Conservation (phyloP, 92 coral and sea anemone genomes). For the Palythoa grandiflora region DNA sequence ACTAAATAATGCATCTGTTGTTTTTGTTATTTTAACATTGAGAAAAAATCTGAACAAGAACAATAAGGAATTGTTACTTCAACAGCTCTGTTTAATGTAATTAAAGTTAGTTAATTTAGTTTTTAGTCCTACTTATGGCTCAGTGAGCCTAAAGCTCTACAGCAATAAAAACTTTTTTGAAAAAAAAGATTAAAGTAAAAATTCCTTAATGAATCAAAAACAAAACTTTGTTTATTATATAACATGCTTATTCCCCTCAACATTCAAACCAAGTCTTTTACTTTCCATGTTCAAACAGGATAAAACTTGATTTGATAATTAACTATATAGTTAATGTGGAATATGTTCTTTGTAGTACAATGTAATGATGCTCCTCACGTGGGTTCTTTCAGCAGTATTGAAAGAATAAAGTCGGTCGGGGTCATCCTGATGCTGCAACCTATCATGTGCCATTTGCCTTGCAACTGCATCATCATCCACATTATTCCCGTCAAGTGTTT, state of each 20-base stretch:
- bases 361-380: constrained; percentile 38
- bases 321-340: constrained; percentile 45
- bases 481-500: constrained; percentile 42
- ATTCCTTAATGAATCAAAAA: constrained; percentile 22
- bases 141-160: constrained; percentile 24
- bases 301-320: constrained; percentile 22
- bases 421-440: constrained; percentile 13
- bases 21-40: constrained; percentile 22
- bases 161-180: constrained; percentile 3
- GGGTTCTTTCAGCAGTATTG: constrained; percentile 45
- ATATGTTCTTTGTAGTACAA: constrained; percentile 42
- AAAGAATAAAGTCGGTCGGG: constrained; percentile 51
- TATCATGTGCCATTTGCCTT: constrained; percentile 41
- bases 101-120: background rate
- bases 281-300: constrained; percentile 16
- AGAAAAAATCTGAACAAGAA: background rate
- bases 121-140: constrained; percentile 23
- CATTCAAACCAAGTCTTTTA: constrained; percentile 27
- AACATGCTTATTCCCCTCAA: constrained; percentile 28
- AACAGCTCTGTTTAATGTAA: constrained; percentile 22
- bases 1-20: constrained; percentile 5
- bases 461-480: constrained; percentile 51
- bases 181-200: constrained; percentile 23
- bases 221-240: constrained; percentile 16
- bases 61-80: constrained; percentile 17